Conservation (phyloP, 2,888 invertebrate genomes). For the Agonopterix heracliana region DNA sequence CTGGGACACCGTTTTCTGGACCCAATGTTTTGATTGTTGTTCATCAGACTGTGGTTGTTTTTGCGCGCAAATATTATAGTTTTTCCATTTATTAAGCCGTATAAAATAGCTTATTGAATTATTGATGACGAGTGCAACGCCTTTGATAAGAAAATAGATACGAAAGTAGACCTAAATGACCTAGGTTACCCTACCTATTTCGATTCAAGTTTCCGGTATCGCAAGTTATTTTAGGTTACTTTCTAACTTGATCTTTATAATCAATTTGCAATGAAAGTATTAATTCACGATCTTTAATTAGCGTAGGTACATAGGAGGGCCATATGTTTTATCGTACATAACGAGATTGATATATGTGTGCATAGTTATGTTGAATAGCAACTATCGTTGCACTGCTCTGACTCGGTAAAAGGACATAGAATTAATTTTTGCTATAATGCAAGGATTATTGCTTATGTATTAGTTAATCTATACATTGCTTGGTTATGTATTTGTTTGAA, state of each 20-base stretch:
- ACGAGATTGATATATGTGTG: slow-evolving; percentile 25
- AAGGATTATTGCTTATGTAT: slow-evolving; percentile 31
- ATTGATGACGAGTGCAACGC: slow-evolving; percentile 41
- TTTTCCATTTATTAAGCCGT: slow-evolving; percentile 23
- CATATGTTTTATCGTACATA: slow-evolving; percentile 26
- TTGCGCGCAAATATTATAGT: slow-evolving; percentile 28
- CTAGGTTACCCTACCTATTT: slow-evolving; percentile 59
- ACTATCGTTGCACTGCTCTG: slow-evolving; percentile 30
- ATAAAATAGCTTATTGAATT: slow-evolving; percentile 32
- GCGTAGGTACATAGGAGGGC: slow-evolving; percentile 13
- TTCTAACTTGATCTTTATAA: slow-evolving; percentile 35
- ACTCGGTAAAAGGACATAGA: slow-evolving; percentile 12
- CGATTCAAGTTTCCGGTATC: slow-evolving; percentile 44
- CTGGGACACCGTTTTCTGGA: slow-evolving; percentile 49
- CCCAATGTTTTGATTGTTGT: slow-evolving; percentile 57
- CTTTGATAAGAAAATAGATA: slow-evolving; percentile 37
- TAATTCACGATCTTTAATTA: slow-evolving; percentile 21
- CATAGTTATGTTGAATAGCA: slow-evolving; percentile 14
- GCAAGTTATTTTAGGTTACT: slow-evolving; percentile 53
- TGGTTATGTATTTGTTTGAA: slow-evolving; percentile 45
- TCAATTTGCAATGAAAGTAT: slow-evolving; percentile 30
- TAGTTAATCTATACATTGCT: slow-evolving; percentile 27
- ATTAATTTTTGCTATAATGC: slow-evolving; percentile 25
- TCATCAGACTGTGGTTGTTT: slow-evolving; percentile 32
- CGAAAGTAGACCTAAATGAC: slow-evolving; percentile 62